Base-by-base conservation (phyloP, 2,888 invertebrate species). In the Tinea semifulvella region DNA sequence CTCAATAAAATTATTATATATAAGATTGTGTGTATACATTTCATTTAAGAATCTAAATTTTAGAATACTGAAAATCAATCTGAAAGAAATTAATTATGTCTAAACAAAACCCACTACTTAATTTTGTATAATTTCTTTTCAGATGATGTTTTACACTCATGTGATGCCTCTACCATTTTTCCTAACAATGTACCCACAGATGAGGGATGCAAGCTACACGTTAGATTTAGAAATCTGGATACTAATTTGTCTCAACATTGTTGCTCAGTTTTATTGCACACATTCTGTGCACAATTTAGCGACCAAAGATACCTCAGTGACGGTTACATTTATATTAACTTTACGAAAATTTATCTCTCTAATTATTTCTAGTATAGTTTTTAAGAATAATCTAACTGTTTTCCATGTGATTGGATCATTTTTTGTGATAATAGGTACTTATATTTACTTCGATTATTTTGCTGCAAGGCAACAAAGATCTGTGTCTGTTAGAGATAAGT, bases 101-200 rank as follows among this genome's bases (percentile, higher is more conserved):
- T 22, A 22, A 22, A 22, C 5, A 5, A 7, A 22, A 22, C 25
- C 8, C 5, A 22, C 25, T 22, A 22, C 25, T 22, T 22, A 5
- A 22, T n/a, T 5, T 31, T 13, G 20, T 20, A 18, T 43, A n/a
- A n/a, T 48, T 48, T 49, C 38, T 42, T 68, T 73, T 16, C 73
- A 79, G 79, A 77, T 80, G 79, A 57, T 79, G 56, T 79, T 77
- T 50, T 80, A 71, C 54, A 74, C 74, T 0, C 65, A 77, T 47
- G 63, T 64, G 1, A 49, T 80, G 2, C 73, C 77, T 1, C 46
- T 80, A 35, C 79, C 77, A 3, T 39, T 79, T 25, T 80, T 79
- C 49, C 20, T 71, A 1, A 56, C 58, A 3, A 64, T 77, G 26
- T 63, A 57, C 28, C 62, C 71, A 1, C 69, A 75, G 45, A 47